phyloP scores from a whole-genome alignment of 2,113 vertebrate genomes.

The Ophthalmolycus amberensis region DNA sequence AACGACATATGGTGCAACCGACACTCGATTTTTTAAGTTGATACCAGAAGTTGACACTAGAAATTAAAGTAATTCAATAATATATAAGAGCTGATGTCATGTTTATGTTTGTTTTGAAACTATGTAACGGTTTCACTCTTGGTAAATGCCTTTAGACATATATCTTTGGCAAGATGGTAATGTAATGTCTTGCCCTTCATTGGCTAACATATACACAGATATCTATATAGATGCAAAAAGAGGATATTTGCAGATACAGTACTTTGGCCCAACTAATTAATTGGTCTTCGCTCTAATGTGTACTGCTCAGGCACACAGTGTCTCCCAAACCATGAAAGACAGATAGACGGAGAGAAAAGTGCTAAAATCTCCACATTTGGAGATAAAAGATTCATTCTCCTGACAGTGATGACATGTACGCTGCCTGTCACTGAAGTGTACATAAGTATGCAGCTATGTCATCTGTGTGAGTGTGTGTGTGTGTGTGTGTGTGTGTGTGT shows the following conservation, averaged over 20 bases:
- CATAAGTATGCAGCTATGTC: conserved; percentile 25
- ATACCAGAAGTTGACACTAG: no score
- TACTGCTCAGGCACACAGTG: background rate
- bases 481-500: background rate
- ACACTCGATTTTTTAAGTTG: background rate
- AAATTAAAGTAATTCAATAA: background rate
- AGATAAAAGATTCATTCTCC: conserved; percentile 8
- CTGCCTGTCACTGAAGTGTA: conserved; percentile 20
- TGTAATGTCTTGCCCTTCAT: background rate
- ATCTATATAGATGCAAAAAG: background rate
- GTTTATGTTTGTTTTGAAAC: background rate
- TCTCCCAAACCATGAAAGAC: conserved; percentile 12
- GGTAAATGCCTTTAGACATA: background rate
- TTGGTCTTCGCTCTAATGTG: background rate
- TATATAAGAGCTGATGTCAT: background rate
- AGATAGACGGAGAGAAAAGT: conserved; percentile 16
- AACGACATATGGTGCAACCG: background rate
- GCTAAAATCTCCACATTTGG: conserved; percentile 5
- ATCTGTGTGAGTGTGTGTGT: conserved; percentile 17
- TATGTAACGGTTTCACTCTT: background rate
- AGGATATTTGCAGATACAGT: background rate
- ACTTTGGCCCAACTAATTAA: background rate
- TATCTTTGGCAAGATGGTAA: background rate
- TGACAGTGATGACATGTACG: conserved; percentile 8
- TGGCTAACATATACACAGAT: background rate